Evolutionary conservation across 2,113 vertebrate species (phyloP).

Genomic region (Chinchilla lanigera): DNA sequence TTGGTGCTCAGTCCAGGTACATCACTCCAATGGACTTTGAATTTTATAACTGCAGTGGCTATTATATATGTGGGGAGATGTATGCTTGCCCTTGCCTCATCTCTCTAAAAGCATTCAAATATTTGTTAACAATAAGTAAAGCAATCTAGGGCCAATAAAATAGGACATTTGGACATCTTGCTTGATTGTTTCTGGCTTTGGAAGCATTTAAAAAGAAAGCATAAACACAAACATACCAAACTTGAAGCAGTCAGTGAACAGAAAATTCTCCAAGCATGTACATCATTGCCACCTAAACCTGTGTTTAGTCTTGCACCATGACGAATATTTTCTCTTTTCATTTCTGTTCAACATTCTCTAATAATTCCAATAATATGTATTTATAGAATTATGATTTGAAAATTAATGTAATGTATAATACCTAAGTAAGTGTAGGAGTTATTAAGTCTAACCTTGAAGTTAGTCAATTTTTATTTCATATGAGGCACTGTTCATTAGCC

Average conservation of each 20-base stretch:
- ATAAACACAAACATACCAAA: background rate
- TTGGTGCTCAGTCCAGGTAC: too few species aligned
- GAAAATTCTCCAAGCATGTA: background rate
- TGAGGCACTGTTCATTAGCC: background rate
- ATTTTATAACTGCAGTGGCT: background rate
- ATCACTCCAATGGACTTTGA: background rate
- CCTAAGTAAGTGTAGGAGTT: background rate
- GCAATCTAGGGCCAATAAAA: slow-evolving; percentile 48
- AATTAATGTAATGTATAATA: background rate
- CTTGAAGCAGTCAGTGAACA: background rate
- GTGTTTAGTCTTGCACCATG: background rate
- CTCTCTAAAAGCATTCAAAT: slow-evolving; percentile 51
- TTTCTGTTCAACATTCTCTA: slow-evolving; percentile 2
- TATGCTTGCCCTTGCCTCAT: background rate
- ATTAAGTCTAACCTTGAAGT: background rate
- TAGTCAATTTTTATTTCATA: slow-evolving; percentile 21
- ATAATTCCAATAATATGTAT: background rate
- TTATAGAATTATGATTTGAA: slow-evolving; percentile 42
- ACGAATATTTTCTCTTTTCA: background rate
- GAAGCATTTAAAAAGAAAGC: slow-evolving; percentile 23
- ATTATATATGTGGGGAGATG: background rate
- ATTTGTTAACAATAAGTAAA: slow-evolving; percentile 46
- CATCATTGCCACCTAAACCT: background rate
- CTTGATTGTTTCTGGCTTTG: slow-evolving; percentile 31
- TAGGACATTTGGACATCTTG: slow-evolving; percentile 15